phyloP scores from a whole-genome alignment of 2,797 vertebrate genomes.

The Gymnothorax reevesii region DNA sequence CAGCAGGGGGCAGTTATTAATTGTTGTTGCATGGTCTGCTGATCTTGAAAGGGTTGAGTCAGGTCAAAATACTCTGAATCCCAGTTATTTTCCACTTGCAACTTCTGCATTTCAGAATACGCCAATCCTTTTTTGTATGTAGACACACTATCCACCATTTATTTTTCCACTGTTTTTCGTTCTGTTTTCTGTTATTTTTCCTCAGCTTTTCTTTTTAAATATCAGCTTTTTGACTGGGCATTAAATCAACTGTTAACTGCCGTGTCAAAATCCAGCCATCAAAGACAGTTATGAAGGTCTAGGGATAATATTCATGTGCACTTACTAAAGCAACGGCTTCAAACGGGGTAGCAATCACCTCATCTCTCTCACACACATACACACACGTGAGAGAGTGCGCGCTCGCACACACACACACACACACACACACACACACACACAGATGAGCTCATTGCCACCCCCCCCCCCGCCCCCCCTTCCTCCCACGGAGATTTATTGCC shows the following conservation, averaged over 20 bases:
- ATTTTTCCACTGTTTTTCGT: not conserved
- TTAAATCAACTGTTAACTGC: not conserved
- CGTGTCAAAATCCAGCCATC: not conserved
- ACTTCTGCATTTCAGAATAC: not conserved
- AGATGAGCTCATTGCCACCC: constrained; percentile 28
- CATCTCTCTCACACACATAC: not conserved
- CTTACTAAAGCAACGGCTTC: not conserved
- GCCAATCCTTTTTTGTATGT: not conserved
- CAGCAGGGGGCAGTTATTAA: constrained; percentile 24
- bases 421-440: constrained; percentile 5
- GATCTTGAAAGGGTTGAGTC: not conserved
- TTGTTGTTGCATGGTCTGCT: not conserved
- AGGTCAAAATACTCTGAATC: not conserved
- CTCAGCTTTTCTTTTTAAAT: not conserved
- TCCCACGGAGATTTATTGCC: constrained; percentile 24
- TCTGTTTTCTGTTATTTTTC: not conserved
- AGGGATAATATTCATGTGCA: not conserved
- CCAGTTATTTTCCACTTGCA: not conserved
- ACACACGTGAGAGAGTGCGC: not conserved
- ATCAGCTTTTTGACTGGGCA: not conserved
- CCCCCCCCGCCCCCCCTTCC: constrained; percentile 13
- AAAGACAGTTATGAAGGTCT: not conserved
- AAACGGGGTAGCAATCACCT: not conserved
- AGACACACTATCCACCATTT: not conserved
- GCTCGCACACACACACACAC: not conserved